phyloP scores from a whole-genome alignment of 2,113 vertebrate species.

The Petroica traversi region DNA sequence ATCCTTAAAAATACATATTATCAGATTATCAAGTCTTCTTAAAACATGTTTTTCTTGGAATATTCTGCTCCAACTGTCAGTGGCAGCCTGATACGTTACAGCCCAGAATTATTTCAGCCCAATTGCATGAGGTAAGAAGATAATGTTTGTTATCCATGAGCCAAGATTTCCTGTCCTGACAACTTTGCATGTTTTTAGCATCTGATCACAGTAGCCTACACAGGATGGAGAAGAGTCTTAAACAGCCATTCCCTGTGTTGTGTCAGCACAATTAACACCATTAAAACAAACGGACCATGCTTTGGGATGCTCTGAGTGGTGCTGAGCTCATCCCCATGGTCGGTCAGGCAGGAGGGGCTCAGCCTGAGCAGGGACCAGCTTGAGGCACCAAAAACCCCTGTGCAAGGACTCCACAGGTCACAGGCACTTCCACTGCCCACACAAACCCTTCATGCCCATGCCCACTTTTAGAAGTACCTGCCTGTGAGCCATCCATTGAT shows the following conservation, averaged over 20 bases:
- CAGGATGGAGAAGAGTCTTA: neutral
- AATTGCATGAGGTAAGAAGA: neutral
- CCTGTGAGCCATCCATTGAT: neutral
- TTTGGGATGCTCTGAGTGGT: neutral
- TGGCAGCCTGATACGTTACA: neutral
- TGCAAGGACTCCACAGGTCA: rapidly evolving
- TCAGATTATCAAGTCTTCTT: slow-evolving; percentile 8
- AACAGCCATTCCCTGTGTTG: neutral
- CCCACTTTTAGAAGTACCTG: neutral
- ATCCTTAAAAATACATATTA: slow-evolving; percentile 44
- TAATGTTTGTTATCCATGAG: neutral
- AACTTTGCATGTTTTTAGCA: neutral
- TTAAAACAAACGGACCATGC: neutral
- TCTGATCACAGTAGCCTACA: neutral
- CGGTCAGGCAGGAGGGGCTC: neutral
- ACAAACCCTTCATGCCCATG: rapidly evolving
- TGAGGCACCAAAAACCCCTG: neutral
- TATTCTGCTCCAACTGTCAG: neutral
- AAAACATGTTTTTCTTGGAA: neutral
- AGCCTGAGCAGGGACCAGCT: neutral
- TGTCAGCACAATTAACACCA: neutral
- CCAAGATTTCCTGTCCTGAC: neutral
- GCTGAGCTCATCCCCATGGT: rapidly evolving
- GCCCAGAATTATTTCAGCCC: neutral
- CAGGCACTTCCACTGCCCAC: neutral